A percentile compares a stretch with the other conserved stretches of the same genome.
Conservation (phyloP, 2,797 vertebrate species). For the Masticophis lateralis region DNA sequence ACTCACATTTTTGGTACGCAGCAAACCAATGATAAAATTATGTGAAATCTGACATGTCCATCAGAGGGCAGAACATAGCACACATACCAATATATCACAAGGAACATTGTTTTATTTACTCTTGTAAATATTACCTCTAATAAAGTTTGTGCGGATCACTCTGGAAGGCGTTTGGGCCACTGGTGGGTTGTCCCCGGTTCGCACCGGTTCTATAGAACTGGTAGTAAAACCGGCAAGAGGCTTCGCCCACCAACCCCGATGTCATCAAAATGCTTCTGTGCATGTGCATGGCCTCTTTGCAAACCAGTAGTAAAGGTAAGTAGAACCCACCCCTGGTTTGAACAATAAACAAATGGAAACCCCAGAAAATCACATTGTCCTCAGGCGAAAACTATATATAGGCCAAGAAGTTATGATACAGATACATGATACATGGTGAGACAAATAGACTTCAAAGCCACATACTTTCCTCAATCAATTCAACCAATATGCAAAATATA, state of each 20-base stretch:
- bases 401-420: not conserved
- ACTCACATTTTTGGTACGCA: too few species aligned
- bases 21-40: too few species aligned
- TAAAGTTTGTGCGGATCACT: not conserved
- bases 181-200: too few species aligned
- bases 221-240: too few species aligned
- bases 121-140: not conserved
- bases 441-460: not conserved
- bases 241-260: too few species aligned
- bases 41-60: too few species aligned
- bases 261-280: too few species aligned
- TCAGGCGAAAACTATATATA: not conserved
- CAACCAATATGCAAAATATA: not conserved
- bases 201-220: too few species aligned
- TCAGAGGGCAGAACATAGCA: not conserved
- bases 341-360: not conserved
- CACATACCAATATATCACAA: not conserved
- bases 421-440: not conserved
- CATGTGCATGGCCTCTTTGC: accelerated
- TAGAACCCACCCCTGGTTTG: too few species aligned
- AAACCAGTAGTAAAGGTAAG: too few species aligned
- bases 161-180: too few species aligned
- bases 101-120: not conserved
- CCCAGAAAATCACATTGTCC: not conserved
- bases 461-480: not conserved